These are phyloP conservation scores for Papilio elwesi DNA, from an alignment of 2,888 invertebrate genomes.

Conservation along the genomic window DNA sequence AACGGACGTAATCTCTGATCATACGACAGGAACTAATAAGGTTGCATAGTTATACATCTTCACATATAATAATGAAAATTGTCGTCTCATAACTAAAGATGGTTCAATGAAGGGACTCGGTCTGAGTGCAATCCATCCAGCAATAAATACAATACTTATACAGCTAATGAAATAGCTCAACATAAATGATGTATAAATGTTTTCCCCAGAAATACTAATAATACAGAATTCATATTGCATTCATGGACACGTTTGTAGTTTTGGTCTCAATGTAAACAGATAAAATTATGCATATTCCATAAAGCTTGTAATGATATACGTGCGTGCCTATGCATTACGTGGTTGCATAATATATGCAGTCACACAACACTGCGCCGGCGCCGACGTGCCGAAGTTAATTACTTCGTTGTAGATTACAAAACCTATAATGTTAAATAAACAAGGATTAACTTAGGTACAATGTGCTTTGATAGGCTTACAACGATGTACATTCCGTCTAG, in stretches of 20 bases:
- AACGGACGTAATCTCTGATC: too few relatives aligned
- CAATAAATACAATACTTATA: too few relatives aligned
- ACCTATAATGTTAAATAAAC: too few relatives aligned
- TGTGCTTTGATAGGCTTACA: not conserved
- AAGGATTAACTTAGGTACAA: not conserved
- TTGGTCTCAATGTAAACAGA: not conserved
- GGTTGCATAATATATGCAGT: conserved; percentile 60
- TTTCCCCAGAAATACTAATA: not conserved
- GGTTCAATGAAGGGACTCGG: too few relatives aligned
- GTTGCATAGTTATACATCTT: too few relatives aligned
- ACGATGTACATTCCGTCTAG: too few relatives aligned
- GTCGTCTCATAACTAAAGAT: too few relatives aligned
- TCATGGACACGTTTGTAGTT: not conserved
- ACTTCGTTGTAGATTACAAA: not conserved
- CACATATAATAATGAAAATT: too few relatives aligned
- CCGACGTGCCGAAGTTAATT: conserved; percentile 51
- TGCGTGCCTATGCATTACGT: conserved; percentile 46
- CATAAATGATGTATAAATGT: too few relatives aligned
- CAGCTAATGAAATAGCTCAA: too few relatives aligned
- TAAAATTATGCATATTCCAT: conserved; percentile 14
- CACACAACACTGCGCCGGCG: conserved; percentile 57
- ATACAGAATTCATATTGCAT: not conserved
- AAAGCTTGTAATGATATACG: conserved; percentile 2
- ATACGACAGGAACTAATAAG: too few relatives aligned
- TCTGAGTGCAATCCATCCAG: too few relatives aligned